phyloP scores from a whole-genome alignment of 2,888 invertebrate genomes.

The Heteromyza rotundicornis region DNA sequence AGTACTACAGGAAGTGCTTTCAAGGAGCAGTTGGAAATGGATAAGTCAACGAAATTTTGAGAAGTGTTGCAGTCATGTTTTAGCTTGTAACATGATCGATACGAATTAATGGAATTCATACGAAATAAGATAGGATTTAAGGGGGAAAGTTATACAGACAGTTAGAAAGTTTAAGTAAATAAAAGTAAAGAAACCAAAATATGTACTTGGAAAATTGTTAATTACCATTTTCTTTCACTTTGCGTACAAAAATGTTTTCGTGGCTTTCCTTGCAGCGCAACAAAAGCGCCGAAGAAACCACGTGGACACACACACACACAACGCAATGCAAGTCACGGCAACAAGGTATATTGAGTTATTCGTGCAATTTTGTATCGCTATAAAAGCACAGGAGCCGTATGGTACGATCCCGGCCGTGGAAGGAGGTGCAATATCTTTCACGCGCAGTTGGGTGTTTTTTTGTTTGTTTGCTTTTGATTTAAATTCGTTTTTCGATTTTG shows the following conservation, averaged over 20 bases:
- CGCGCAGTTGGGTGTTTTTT: neutral
- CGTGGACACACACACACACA: constrained; percentile 9
- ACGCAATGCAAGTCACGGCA: constrained; percentile 16
- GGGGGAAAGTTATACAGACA: too few species aligned
- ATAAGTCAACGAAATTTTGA: neutral
- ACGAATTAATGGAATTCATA: neutral
- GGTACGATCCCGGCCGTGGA: constrained; percentile 8
- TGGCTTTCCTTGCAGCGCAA: constrained; percentile 37
- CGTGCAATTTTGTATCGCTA: too few species aligned
- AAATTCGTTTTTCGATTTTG: neutral
- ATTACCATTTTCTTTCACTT: constrained; percentile 61
- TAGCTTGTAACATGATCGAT: neutral
- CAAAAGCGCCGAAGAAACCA: constrained; percentile 22
- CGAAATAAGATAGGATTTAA: neutral
- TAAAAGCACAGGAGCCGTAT: constrained; percentile 28
- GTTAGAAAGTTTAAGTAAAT: constrained; percentile 18
- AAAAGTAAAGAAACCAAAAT: constrained; percentile 25
- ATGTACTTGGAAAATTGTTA: constrained; percentile 33
- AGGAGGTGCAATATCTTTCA: neutral
- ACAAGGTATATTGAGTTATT: constrained; percentile 6
- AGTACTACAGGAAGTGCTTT: too few species aligned
- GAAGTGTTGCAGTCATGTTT: constrained; percentile 11
- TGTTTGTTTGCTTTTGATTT: neutral
- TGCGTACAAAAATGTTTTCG: constrained; percentile 49
- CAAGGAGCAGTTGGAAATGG: too few species aligned